Evolutionary conservation across 1,140 invertebrate species (phyloP).

Genomic region (Heliconius nattereri): DNA sequence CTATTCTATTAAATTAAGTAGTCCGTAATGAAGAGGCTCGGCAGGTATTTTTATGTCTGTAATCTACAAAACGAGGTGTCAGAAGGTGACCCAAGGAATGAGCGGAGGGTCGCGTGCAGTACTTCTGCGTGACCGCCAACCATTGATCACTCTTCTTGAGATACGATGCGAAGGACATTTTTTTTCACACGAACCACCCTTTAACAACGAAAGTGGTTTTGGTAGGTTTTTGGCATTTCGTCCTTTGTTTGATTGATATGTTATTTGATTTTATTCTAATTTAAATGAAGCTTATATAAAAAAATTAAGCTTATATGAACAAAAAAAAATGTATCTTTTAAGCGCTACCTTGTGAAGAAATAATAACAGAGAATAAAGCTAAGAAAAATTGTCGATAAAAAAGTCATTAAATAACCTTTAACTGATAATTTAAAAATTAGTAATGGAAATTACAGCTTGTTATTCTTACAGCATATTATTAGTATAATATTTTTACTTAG

Average conservation of each 20-base stretch:
- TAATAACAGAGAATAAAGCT: too few species aligned
- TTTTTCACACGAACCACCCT: slow-evolving; percentile 60
- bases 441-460: background rate
- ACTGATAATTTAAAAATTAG: background rate
- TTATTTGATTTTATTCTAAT: too few species aligned
- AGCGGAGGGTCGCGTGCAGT: slow-evolving; percentile 54
- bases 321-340: too few species aligned
- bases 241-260: background rate
- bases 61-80: slow-evolving; percentile 61
- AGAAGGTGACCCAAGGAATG: slow-evolving; percentile 54
- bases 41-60: slow-evolving; percentile 63
- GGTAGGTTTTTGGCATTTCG: background rate
- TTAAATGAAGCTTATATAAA: too few species aligned
- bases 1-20: slow-evolving; percentile 54
- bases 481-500: background rate
- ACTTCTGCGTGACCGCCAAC: slow-evolving; percentile 57
- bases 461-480: background rate
- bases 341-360: too few species aligned
- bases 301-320: too few species aligned
- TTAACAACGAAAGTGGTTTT: slow-evolving; percentile 46
- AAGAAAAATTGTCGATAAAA: too few species aligned
- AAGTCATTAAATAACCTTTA: too few species aligned
- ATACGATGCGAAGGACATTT: slow-evolving; percentile 67
- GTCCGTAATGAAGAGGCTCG: slow-evolving; percentile 56
- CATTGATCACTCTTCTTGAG: slow-evolving; percentile 66